Base-by-base conservation (phyloP, 1,140 invertebrate genomes). In the Acyrthosiphon pisum region DNA sequence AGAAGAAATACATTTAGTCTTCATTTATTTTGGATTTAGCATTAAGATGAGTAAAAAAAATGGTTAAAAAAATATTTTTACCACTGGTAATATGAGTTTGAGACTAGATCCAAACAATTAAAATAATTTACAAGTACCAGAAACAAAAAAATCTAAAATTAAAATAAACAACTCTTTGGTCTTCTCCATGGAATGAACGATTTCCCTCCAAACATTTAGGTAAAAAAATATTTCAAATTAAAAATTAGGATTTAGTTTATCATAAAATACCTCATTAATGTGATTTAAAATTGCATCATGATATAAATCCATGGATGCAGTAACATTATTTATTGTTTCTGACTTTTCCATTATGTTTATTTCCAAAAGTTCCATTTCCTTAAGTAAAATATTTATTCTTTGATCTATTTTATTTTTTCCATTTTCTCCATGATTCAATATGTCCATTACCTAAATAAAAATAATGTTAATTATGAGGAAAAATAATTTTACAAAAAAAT, bases 311-410 rank as follows among this genome's bases (percentile, higher is more conserved):
- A 93, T 86, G 20, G 91, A 56, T 23, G 35, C 30, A 56, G 48
- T 53, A 56, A 86, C 91, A 93, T 53, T 30, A 53, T 9, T 41
- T 53, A 93, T 93, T 41, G 81, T 93, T 30, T 93, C 68, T 56
- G 91, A 93, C 56, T 93, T 93, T 22, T 93, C n/a, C 20, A 84
- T 9, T 41, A 93, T 84, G 22, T 9, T 30, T n/a, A 37, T n/a
- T 41, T 93, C 81, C 0, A 93, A 50, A 30, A 84, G 4, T 53
- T 93, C n/a, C 35, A 93, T 41, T 86, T 93, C 76, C 1, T 84
- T 53, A 44, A 84, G 56, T 30, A 93, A 93, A 53, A 41, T 53
- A 30, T n/a, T 8, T 53, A 93, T 84, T 41, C 9, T 41, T 93
- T 93, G 48, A 22, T 84, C 11, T 7, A 86, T 53, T 37, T 83